Conservation (phyloP, 2,888 invertebrate genomes). For the Shargacucullia verbasci region DNA sequence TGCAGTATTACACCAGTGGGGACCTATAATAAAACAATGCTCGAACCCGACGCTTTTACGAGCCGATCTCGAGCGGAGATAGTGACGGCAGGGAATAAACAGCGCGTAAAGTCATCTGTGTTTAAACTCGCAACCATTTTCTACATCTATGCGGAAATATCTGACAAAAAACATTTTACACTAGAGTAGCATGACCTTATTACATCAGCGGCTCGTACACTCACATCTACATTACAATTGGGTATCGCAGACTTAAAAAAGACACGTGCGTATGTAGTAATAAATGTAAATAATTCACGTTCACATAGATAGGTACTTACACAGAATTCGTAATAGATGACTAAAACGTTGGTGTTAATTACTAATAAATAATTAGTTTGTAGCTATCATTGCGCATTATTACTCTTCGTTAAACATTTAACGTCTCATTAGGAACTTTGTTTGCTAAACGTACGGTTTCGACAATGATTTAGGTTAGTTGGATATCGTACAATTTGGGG, state of each 20-base stretch:
- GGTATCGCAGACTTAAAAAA: constrained; percentile 38
- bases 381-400: constrained; percentile 26
- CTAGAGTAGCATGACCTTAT: constrained; percentile 25
- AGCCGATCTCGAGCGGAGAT: constrained; percentile 74
- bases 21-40: constrained; percentile 79
- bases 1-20: constrained; percentile 70
- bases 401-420: constrained; percentile 25
- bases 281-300: constrained; percentile 59
- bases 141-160: constrained; percentile 27
- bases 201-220: constrained; percentile 9
- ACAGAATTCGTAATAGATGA: constrained; percentile 30
- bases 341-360: constrained; percentile 19
- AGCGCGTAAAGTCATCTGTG: constrained; percentile 73
- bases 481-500: constrained; percentile 26
- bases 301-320: constrained; percentile 56
- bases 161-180: constrained; percentile 18
- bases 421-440: constrained; percentile 26
- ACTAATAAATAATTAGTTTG: constrained; percentile 12
- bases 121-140: constrained; percentile 57
- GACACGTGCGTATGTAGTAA: constrained; percentile 59
- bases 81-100: constrained; percentile 75
- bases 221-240: constrained; percentile 41
- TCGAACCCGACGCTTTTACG: constrained; percentile 74
- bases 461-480: constrained; percentile 37
- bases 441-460: constrained; percentile 27